Conservation (phyloP, 2,113 vertebrate genomes). For the Paraplagusia blochii region DNA sequence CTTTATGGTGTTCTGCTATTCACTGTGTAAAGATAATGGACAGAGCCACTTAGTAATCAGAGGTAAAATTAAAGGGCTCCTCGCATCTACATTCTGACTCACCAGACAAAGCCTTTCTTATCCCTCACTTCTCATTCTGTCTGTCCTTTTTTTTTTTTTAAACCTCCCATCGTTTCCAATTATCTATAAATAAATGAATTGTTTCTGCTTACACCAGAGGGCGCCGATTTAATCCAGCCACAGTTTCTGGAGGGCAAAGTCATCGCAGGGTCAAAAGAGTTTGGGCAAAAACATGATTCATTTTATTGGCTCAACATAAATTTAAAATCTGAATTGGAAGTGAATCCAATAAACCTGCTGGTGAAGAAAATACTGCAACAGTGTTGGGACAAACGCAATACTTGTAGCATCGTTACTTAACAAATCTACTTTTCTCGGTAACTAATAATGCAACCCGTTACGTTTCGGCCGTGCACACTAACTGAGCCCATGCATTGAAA, state of each 20-base stretch:
- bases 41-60: conserved; percentile 69
- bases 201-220: conserved; percentile 35
- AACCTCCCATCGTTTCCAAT: conserved; percentile 65
- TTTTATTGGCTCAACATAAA: not conserved
- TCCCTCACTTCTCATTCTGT: conserved; percentile 40
- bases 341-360: no score
- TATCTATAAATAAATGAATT: conserved; percentile 61
- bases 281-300: not conserved
- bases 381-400: no score
- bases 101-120: conserved; percentile 60
- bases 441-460: no score
- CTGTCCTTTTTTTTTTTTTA: conserved; percentile 20
- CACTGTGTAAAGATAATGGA: conserved; percentile 72
- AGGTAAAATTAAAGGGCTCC: conserved; percentile 66
- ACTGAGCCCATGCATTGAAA: no score
- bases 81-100: conserved; percentile 62
- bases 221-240: conserved; percentile 46
- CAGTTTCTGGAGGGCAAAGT: conserved; percentile 19
- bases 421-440: no score
- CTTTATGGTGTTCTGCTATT: conserved; percentile 68
- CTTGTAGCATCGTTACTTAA: no score
- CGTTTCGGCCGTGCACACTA: no score
- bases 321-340: no score
- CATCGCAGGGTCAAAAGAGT: not conserved
- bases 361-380: no score